Percentiles rank a stretch among this genome's conserved stretches.
Conservation (phyloP, 2,113 vertebrate species). For the Notechis scutatus region DNA sequence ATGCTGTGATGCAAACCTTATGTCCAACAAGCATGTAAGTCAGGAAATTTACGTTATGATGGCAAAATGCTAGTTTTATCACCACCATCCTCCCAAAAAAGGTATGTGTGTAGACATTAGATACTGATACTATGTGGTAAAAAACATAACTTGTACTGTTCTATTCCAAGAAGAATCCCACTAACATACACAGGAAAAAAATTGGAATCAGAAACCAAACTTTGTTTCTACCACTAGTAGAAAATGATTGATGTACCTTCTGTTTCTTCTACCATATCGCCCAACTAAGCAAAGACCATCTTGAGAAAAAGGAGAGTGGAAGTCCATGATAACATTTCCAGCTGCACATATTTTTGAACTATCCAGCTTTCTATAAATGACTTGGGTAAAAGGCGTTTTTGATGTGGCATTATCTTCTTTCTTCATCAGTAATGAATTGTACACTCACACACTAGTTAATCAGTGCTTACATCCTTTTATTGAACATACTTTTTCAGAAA, state of each 20-base stretch:
- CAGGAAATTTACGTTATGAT: background rate
- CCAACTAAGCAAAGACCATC: background rate
- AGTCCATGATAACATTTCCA: background rate
- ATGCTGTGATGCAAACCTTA: background rate
- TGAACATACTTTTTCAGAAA: background rate
- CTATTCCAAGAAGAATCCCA: background rate
- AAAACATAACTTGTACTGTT: background rate
- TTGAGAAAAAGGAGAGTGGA: background rate
- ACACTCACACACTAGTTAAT: background rate
- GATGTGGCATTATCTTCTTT: background rate
- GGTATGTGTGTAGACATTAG: background rate
- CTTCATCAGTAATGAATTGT: background rate
- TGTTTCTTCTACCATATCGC: background rate
- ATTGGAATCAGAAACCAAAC: background rate
- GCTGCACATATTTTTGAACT: background rate
- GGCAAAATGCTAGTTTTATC: background rate
- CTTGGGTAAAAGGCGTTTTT: background rate
- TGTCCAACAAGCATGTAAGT: background rate
- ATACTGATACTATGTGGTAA: background rate
- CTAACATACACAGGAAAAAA: background rate
- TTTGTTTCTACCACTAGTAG: background rate
- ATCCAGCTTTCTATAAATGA: background rate
- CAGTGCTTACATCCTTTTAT: background rate
- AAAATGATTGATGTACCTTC: background rate
- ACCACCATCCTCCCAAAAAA: background rate